Percentiles rank a stretch among this genome's conserved stretches.
These are phyloP conservation scores for Strix occidentalis DNA, from an alignment of 2,797 vertebrate species.

Conservation along the genomic window DNA sequence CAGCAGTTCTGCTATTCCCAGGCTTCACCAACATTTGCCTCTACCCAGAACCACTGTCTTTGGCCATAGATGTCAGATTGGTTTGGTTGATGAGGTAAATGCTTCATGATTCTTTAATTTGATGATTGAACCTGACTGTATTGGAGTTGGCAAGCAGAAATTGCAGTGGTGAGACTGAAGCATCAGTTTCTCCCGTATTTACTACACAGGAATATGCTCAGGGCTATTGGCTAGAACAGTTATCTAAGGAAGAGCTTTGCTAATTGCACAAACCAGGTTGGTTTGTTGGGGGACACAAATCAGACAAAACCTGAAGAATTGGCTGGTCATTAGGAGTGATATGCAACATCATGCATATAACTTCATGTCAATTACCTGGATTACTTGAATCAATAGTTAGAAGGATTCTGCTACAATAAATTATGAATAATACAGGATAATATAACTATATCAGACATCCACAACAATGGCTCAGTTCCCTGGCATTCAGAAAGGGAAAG, in stretches of 20 bases:
- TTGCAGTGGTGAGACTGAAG: not conserved
- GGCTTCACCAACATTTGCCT: not conserved
- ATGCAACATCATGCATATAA: not conserved
- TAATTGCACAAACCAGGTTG: not conserved
- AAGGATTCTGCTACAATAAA: not conserved
- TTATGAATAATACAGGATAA: not conserved
- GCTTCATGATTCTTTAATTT: not conserved
- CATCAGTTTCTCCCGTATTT: not conserved
- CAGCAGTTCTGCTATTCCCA: not conserved
- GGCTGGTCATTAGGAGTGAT: not conserved
- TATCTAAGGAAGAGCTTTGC: not conserved
- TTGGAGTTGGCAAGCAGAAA: not conserved
- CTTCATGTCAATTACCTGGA: not conserved
- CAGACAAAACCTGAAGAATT: not conserved
- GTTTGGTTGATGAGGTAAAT: not conserved
- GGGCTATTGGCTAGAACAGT: not conserved
- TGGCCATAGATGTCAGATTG: not conserved
- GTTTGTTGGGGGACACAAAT: not conserved
- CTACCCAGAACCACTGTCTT: not conserved
- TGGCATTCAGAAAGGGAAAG: not conserved
- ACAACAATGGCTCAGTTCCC: not conserved
- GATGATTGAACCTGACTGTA: not conserved
- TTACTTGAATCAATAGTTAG: not conserved
- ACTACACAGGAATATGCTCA: not conserved
- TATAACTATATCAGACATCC: not conserved